phyloP scores from a whole-genome alignment of 1,140 invertebrate genomes.

The Scaptomyza hsui region DNA sequence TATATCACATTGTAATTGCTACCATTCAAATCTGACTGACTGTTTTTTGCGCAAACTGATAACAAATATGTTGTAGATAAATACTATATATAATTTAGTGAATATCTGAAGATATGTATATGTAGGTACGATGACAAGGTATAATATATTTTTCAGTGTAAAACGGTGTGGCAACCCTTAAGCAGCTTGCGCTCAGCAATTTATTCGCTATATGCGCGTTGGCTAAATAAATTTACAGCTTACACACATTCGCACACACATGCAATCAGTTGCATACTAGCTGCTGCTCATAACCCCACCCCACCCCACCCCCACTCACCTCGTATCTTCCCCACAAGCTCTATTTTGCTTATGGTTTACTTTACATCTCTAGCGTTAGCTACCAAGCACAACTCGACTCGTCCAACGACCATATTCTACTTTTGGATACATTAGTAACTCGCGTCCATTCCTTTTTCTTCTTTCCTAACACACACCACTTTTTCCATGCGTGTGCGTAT shows the following conservation, averaged over 20 bases:
- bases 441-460: neutral
- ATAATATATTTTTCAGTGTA: neutral
- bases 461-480: conserved; percentile 6
- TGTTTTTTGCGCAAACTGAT: too few species aligned
- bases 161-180: conserved; percentile 45
- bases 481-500: conserved; percentile 17
- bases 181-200: conserved; percentile 71
- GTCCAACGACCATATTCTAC: neutral
- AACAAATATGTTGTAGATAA: too few species aligned
- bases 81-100: too few species aligned
- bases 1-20: too few species aligned
- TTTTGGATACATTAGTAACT: conserved; percentile 8
- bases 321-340: conserved; percentile 44
- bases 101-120: too few species aligned
- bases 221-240: conserved; percentile 79
- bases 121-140: too few species aligned
- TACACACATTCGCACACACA: conserved; percentile 32
- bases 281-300: too few species aligned
- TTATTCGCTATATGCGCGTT: conserved; percentile 75
- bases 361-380: neutral
- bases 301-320: neutral
- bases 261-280: conserved; percentile 48
- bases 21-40: too few species aligned
- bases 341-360: conserved; percentile 59
- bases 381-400: neutral